Percentiles rank a stretch among this genome's conserved stretches.
Evolutionary conservation across 2,888 invertebrate genomes (phyloP).

Genomic region (Temnothorax ravouxi): DNA sequence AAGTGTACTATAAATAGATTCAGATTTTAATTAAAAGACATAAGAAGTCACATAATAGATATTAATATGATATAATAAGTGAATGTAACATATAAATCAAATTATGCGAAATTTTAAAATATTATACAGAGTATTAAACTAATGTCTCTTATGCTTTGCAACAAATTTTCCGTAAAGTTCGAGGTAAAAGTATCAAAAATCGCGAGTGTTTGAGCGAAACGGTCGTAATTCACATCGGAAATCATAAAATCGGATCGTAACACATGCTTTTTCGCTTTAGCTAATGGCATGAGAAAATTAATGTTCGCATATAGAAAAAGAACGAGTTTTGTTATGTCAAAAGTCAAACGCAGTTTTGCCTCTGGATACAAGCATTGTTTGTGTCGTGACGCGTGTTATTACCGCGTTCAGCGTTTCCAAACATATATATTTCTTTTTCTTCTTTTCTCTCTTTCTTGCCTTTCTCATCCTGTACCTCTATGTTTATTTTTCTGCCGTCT

Average conservation of each 20-base stretch:
- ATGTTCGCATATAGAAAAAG: slow-evolving; percentile 11
- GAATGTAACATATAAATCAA: neutral
- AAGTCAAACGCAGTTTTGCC: slow-evolving; percentile 17
- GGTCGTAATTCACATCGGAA: neutral
- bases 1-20: neutral
- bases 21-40: neutral
- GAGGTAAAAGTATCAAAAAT: neutral
- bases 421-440: neutral
- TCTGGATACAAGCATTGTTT: slow-evolving; percentile 3
- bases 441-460: neutral
- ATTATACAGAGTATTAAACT: neutral
- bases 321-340: slow-evolving; percentile 2
- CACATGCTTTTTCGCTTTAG: neutral
- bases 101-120: neutral
- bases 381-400: slow-evolving; percentile 5
- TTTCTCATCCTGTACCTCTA: neutral
- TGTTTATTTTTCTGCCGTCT: slow-evolving; percentile 26
- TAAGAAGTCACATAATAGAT: neutral
- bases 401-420: neutral
- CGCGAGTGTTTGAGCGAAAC: neutral
- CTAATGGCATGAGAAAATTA: slow-evolving; percentile 9
- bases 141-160: neutral
- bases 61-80: neutral
- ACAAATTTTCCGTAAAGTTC: neutral
- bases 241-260: neutral